Conservation (phyloP, 1,140 invertebrate species). For the Helicoverpa armigera region DNA sequence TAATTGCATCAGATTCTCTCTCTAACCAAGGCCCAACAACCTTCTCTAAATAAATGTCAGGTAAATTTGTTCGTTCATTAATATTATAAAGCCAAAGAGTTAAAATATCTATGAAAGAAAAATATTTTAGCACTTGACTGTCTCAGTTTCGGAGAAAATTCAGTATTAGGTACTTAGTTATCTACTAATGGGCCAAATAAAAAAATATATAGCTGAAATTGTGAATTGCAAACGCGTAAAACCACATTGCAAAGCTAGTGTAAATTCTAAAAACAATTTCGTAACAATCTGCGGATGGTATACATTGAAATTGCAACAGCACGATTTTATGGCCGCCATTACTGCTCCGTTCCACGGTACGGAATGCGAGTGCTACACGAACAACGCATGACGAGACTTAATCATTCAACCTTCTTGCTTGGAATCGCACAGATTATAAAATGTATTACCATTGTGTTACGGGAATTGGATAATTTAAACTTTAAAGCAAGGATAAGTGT, state of each 20-base stretch:
- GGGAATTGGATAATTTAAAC: neutral
- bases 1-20: no score
- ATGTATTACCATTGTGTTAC: conserved; percentile 6
- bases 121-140: no score
- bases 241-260: neutral
- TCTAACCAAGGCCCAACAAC: no score
- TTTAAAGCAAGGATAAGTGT: no score
- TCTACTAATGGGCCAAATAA: no score
- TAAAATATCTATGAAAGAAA: no score
- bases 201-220: neutral
- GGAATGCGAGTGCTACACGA: conserved; percentile 27
- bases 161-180: no score
- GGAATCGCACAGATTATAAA: conserved; percentile 14
- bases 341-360: neutral
- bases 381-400: conserved; percentile 26
- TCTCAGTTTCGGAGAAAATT: no score
- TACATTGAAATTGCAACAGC: conserved; percentile 29
- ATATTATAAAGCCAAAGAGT: no score
- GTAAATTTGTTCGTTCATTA: no score
- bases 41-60: no score
- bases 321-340: conserved; percentile 24
- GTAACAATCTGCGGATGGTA: conserved; percentile 28
- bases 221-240: neutral
- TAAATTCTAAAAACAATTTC: conserved; percentile 13
- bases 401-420: conserved; percentile 27